Evolutionary conservation across 2,113 vertebrate genomes (phyloP).

Genomic region (Ovibos moschatus): DNA sequence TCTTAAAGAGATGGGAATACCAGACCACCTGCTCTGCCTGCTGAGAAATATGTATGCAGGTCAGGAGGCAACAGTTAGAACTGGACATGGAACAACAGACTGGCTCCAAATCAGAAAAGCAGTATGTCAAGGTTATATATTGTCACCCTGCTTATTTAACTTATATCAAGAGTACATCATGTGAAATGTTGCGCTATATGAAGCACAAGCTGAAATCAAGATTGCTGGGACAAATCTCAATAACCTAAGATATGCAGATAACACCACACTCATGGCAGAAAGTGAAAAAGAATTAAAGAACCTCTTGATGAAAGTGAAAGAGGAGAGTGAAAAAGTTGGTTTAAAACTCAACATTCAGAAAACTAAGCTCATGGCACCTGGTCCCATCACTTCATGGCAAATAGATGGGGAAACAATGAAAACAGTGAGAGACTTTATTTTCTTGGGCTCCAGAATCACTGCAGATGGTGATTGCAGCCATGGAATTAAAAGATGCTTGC

Average conservation of each 20-base stretch:
- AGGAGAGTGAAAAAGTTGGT: background rate
- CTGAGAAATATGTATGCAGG: background rate
- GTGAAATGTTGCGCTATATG: background rate
- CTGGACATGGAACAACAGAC: background rate
- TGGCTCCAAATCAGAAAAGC: background rate
- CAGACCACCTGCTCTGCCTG: background rate
- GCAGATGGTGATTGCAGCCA: background rate
- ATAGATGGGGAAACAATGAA: background rate
- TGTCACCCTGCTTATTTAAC: background rate
- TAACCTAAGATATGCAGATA: background rate
- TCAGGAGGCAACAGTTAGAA: background rate
- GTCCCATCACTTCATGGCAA: background rate
- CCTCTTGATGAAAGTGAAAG: background rate
- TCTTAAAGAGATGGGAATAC: background rate
- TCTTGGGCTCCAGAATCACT: background rate
- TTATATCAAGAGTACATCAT: background rate
- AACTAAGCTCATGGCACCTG: background rate
- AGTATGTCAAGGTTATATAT: background rate
- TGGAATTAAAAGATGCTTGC: background rate
- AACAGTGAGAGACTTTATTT: background rate
- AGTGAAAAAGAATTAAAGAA: background rate
- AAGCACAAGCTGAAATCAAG: background rate
- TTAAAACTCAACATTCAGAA: background rate
- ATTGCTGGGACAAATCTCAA: background rate
- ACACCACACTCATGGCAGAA: background rate